Percentiles rank a stretch among this genome's conserved stretches.
phyloP scores from a whole-genome alignment of 2,888 invertebrate species.

The Andrena marginata region DNA sequence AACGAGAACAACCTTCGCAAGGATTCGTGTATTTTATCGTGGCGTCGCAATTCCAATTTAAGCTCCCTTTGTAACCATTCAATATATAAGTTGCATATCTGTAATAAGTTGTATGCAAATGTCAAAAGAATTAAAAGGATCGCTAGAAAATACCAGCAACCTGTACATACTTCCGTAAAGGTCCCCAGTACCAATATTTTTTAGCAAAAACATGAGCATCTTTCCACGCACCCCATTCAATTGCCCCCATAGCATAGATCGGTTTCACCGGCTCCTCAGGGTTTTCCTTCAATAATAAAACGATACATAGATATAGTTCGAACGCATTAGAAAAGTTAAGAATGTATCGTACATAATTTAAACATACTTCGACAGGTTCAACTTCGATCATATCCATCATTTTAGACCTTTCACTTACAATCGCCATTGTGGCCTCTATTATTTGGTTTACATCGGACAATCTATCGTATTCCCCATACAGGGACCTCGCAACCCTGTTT shows the following conservation, averaged over 20 bases:
- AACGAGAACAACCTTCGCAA: conserved; percentile 93
- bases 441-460: conserved; percentile 88
- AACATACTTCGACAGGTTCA: conserved; percentile 85
- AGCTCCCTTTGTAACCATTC: conserved; percentile 88
- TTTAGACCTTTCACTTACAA: conserved; percentile 90
- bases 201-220: conserved; percentile 91
- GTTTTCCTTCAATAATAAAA: conserved; percentile 73
- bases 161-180: conserved; percentile 86
- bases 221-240: conserved; percentile 95
- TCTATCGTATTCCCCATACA: conserved; percentile 88
- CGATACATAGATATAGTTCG: neutral
- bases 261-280: conserved; percentile 87
- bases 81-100: conserved; percentile 92
- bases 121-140: neutral
- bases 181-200: conserved; percentile 96
- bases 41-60: conserved; percentile 91
- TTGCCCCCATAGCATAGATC: conserved; percentile 91
- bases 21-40: conserved; percentile 91
- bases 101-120: conserved; percentile 13
- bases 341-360: neutral
- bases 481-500: conserved; percentile 90
- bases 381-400: conserved; percentile 94
- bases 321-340: conserved; percentile 14
- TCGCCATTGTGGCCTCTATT: conserved; percentile 93
- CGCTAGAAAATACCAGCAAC: conserved; percentile 1